phyloP scores from a whole-genome alignment of 2,797 vertebrate genomes.

The Phyllotis vaccarum region DNA sequence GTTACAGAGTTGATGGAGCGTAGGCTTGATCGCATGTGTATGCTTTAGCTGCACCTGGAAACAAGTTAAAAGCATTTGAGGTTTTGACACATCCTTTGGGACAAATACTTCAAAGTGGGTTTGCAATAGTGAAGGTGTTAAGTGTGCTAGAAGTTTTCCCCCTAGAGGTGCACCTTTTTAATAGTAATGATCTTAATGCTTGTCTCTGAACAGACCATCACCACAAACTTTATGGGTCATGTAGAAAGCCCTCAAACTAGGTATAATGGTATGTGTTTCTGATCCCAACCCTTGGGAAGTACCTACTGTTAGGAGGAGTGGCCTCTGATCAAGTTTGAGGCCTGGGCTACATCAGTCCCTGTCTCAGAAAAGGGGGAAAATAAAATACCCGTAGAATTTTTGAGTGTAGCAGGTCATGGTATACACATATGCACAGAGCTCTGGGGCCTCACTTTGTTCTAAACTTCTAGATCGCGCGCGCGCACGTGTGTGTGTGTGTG shows the following conservation, averaged over 20 bases:
- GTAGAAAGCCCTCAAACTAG: background rate
- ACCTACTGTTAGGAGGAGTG: background rate
- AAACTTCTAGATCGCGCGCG: constrained; percentile 56
- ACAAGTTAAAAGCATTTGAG: background rate
- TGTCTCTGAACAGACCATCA: background rate
- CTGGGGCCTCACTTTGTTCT: constrained; percentile 67
- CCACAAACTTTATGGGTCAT: background rate
- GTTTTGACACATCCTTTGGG: background rate
- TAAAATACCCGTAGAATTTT: background rate
- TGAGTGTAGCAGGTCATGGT: background rate
- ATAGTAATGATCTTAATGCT: background rate
- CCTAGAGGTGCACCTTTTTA: background rate
- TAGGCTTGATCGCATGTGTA: background rate
- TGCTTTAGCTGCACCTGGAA: background rate
- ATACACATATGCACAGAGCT: background rate
- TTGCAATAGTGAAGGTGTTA: background rate
- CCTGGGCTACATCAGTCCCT: background rate
- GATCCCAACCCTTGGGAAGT: background rate
- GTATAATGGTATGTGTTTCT: background rate
- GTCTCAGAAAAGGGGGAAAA: background rate
- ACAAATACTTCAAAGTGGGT: background rate
- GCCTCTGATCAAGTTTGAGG: background rate
- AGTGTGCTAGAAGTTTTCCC: background rate
- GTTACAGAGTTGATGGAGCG: background rate
- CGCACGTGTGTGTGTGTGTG: background rate